phyloP scores from a whole-genome alignment of 2,113 vertebrate species.

The Coptodon rendalli region DNA sequence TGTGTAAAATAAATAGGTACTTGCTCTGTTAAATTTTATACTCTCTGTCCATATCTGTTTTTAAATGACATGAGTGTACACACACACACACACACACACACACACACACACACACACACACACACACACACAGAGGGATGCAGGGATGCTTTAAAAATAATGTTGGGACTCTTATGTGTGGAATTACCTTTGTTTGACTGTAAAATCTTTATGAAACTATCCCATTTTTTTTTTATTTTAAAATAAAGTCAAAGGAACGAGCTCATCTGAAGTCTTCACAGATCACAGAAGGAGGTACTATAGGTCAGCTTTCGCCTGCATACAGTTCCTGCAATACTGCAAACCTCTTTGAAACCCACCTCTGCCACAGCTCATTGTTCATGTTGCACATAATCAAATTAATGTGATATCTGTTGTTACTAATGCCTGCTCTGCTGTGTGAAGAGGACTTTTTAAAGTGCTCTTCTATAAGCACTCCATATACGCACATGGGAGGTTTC shows the following conservation, averaged over 20 bases:
- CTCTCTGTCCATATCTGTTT: neutral
- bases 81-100: no score
- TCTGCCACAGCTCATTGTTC: neutral
- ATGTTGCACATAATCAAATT: neutral
- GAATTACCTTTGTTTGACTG: neutral
- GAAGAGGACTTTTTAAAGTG: neutral
- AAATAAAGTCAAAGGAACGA: neutral
- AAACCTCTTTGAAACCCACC: neutral
- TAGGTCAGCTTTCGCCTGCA: neutral
- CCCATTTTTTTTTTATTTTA: neutral
- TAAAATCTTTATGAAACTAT: neutral
- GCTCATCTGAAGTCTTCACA: neutral
- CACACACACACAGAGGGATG: neutral
- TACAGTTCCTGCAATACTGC: neutral
- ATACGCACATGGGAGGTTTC: neutral
- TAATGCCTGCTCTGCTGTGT: neutral
- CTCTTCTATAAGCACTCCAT: neutral
- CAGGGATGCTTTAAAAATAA: neutral
- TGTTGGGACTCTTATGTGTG: neutral
- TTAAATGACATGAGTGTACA: neutral
- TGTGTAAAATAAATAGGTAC: neutral
- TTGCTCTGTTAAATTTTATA: neutral
- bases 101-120: neutral
- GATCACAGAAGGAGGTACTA: accelerated
- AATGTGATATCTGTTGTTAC: neutral